Evolutionary conservation across 2,113 vertebrate genomes (phyloP).

Genomic region (Protomyctophum bolini): DNA sequence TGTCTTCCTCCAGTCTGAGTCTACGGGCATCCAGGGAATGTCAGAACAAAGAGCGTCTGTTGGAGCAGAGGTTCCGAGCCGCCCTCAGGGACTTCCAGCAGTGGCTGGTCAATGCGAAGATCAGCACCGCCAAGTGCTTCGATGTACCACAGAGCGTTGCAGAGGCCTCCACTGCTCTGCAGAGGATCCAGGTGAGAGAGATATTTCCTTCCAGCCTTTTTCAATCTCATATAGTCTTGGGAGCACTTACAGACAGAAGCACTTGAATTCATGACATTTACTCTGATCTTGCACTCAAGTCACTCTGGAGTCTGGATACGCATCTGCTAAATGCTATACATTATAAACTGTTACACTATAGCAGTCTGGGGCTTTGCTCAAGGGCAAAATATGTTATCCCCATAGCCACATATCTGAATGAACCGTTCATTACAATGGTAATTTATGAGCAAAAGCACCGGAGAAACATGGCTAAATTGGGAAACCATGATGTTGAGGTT

Average conservation of each 20-base stretch:
- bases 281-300: neutral
- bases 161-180: constrained; percentile 85
- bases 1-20: constrained; percentile 81
- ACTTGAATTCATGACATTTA: neutral
- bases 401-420: neutral
- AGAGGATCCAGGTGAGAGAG: constrained; percentile 90
- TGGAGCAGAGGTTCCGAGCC: constrained; percentile 91
- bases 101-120: constrained; percentile 94
- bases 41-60: constrained; percentile 93
- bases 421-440: neutral
- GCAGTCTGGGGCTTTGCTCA: neutral
- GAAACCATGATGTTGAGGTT: constrained; percentile 31
- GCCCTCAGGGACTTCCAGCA: constrained; percentile 93
- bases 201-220: neutral
- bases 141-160: constrained; percentile 88
- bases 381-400: neutral
- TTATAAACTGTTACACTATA: neutral
- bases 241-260: neutral
- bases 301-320: neutral
- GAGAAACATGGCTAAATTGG: constrained; percentile 21
- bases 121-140: constrained; percentile 94
- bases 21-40: constrained; percentile 92
- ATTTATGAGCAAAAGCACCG: neutral
- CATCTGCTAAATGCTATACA: too few species aligned
- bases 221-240: neutral